Evolutionary conservation across 2,113 vertebrate genomes (phyloP), one percentile per base, ranked within the genome.

Genomic region (Galeopterus variegatus): DNA sequence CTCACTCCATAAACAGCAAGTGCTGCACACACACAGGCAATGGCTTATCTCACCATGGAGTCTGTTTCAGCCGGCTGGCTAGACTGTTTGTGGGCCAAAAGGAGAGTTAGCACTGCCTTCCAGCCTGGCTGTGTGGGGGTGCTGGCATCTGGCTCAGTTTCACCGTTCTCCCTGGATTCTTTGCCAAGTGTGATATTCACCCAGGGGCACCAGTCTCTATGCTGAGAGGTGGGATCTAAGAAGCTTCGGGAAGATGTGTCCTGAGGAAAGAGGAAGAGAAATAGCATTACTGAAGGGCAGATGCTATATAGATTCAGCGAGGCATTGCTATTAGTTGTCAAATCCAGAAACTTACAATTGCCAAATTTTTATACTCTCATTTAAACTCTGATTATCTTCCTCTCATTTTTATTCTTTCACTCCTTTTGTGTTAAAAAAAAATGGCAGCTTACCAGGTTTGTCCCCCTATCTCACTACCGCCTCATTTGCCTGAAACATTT

Each of bases 171-270:
- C 50, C 15, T 83, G 95, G 95, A 15, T 80, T 97, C 95, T 4
- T 97, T 96, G 86, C 97, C 98, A 58, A 98, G 98, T 10, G 97
- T 98, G 0, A 90, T 10, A 2, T 98, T 99, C 82, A 99, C 98
- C 99, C 99, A 99, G 17, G 99, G 99, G 96, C 99, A 99, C 99
- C 99, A 99, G 95, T 99, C 99, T 4, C 99, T 99, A 96, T 99
- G 99, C 98, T 99, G 99, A n/a, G 98, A 98, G 13, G 99, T 95
- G 15, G 99, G 99, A 88, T 99, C 99, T 60, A 99, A 99, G 73
- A 99, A 98, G 72, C 98, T 99, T 97, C 98, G 99, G 60, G 97
- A 67, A 82, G 99, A 96, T 2, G 97, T 85, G 86, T 99, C 99
- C 99, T 99, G 98, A 56, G 21, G 64, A 21, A 83, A 31, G 0